Evolutionary conservation across 2,113 vertebrate genomes (phyloP).

Genomic region (Ifrita kowaldi): DNA sequence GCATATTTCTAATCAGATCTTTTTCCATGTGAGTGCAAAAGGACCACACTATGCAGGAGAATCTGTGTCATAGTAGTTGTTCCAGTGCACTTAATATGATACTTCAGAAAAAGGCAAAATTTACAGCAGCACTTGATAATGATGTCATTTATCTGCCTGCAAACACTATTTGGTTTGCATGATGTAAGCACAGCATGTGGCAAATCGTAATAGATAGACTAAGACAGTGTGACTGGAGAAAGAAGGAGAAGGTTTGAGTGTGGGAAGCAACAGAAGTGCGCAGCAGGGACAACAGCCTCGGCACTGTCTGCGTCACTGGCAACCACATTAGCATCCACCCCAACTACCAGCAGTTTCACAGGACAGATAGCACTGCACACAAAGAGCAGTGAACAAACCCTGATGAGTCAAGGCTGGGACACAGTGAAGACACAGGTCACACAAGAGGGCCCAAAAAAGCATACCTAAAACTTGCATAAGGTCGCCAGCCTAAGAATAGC

Average conservation of each 20-base stretch:
- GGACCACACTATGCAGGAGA: accelerated
- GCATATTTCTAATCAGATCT: neutral
- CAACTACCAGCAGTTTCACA: neutral
- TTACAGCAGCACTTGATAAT: neutral
- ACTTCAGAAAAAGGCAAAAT: neutral
- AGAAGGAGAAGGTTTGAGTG: neutral
- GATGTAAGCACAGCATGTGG: neutral
- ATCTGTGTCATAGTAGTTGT: neutral
- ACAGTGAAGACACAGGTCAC: neutral
- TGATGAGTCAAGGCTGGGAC: neutral
- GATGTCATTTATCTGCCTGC: neutral
- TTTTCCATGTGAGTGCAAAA: neutral
- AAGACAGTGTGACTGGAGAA: neutral
- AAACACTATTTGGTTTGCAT: neutral
- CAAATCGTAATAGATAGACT: neutral
- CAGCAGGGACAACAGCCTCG: neutral
- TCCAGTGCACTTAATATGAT: neutral
- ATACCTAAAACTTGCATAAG: neutral
- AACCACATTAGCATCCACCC: neutral
- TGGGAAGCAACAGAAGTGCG: neutral
- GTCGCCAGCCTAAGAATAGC: neutral
- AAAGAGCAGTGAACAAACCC: neutral
- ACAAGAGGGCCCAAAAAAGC: neutral
- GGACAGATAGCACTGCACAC: neutral
- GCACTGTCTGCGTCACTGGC: neutral